These are phyloP conservation scores for Miltochrista miniata DNA, from an alignment of 2,888 invertebrate genomes.

Conservation along the genomic window DNA sequence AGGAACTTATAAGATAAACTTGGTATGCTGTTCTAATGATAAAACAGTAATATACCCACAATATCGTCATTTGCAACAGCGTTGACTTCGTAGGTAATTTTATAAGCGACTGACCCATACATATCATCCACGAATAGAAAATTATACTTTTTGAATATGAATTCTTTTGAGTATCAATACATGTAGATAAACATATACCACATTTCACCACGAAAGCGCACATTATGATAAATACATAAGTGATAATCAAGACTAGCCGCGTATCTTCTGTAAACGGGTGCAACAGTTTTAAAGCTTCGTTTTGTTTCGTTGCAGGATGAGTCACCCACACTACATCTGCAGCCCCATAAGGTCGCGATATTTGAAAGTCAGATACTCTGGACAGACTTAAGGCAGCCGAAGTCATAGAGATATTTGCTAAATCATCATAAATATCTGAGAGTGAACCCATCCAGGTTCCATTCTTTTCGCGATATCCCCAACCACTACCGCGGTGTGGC, in stretches of 20 bases:
- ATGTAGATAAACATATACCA: constrained; percentile 34
- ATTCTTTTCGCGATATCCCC: constrained; percentile 57
- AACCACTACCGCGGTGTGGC: constrained; percentile 55
- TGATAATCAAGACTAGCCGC: constrained; percentile 48
- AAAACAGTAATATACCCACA: constrained; percentile 69
- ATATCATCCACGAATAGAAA: constrained; percentile 62
- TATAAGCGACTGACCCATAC: constrained; percentile 59
- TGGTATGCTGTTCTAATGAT: constrained; percentile 69
- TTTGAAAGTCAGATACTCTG: constrained; percentile 57
- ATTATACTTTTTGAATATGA: constrained; percentile 41
- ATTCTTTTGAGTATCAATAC: constrained; percentile 19
- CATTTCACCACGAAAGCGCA: constrained; percentile 47
- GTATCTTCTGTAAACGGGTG: constrained; percentile 53
- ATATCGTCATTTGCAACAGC: constrained; percentile 46
- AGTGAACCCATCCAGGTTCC: constrained; percentile 70
- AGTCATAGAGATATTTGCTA: constrained; percentile 71
- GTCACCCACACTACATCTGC: constrained; percentile 59
- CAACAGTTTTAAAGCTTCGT: constrained; percentile 60
- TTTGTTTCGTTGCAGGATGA: constrained; percentile 50
- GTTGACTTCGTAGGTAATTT: constrained; percentile 53
- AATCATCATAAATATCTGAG: constrained; percentile 57
- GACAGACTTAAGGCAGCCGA: constrained; percentile 58
- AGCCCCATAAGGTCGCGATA: constrained; percentile 53
- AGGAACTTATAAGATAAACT: constrained; percentile 60
- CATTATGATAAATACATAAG: constrained; percentile 50